Base-by-base conservation (phyloP, 37 sponge, comb jelly and placozoan genomes). In the Amphimedon queenslandica region DNA sequence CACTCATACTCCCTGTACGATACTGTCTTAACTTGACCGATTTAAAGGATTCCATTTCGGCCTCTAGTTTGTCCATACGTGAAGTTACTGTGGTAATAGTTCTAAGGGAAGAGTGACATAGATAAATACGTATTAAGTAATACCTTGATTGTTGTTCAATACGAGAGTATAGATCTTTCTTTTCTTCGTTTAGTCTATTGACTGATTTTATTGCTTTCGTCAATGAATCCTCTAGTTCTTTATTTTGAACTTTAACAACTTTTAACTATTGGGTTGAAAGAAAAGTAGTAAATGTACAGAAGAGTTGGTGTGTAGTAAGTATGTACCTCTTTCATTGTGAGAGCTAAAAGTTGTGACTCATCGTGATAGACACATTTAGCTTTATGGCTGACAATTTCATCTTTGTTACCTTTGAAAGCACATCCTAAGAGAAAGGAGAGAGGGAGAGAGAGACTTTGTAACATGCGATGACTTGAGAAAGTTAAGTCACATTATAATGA, bases 321-420 rank as follows among this genome's bases (percentile, higher is more conserved):
- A n/a, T n/a, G n/a, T 64, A 87, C 87, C 82, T 87, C 82, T 63
- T 64, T 80, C 87, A 87, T 87, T 31, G 77, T 71, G 66, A 80
- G 63, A 30, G 81, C 67, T 16, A 81, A 67, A 36, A 87, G 72
- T 40, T 87, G 87, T 37, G 82, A 64, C 29, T 87, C 87, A 28
- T 85, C 87, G 35, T 47, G 80, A 42, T 56, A 82, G 23, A 63
- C 63, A 42, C 91, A 90, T 3, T 41, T 38, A 16, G 29, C 3
- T 71, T 90, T 81, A 78, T 90, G 91, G 2, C 68, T 71, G 20
- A 57, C 53, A 57, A 81, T 74, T 21, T 77, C 82, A 0, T 35
- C 66, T 29, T 55, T 61, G 0, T 68, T 85, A n/a, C 91, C 91
- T 30, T 31, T 67, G 67, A 81, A 90, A 11, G 32, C 13, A 40